Evolutionary conservation across 2,797 vertebrate species (phyloP).

Genomic region (Chaetodon trifasciatus): DNA sequence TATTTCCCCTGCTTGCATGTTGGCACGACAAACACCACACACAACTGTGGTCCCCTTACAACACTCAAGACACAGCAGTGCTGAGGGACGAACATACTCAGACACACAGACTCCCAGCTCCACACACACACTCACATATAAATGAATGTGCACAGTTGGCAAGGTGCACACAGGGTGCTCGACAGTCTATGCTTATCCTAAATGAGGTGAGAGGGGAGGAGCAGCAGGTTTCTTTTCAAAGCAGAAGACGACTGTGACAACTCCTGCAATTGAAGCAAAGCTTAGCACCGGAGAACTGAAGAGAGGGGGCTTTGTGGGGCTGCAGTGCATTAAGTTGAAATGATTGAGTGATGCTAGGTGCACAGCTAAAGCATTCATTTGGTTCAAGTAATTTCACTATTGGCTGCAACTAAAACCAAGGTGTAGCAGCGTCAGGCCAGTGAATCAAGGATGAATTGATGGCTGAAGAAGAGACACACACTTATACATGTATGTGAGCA

Average conservation of each 20-base stretch:
- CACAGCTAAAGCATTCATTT: conserved; percentile 49
- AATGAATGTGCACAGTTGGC: conserved; percentile 5
- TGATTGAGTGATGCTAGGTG: conserved; percentile 55
- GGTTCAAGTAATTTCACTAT: conserved; percentile 57
- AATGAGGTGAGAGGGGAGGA: conserved; percentile 69
- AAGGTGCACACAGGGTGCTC: conserved; percentile 18
- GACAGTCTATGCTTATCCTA: conserved; percentile 41
- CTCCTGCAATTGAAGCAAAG: conserved; percentile 39
- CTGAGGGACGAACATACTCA: conserved; percentile 17
- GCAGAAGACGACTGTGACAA: conserved; percentile 41
- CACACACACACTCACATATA: conserved; percentile 7
- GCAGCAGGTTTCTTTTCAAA: conserved; percentile 62
- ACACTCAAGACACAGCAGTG: not conserved
- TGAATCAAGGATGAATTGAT: conserved; percentile 71
- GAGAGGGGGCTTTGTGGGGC: conserved; percentile 39
- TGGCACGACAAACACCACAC: conserved; percentile 40
- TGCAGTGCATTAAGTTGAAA: conserved; percentile 51
- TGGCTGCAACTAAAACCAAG: conserved; percentile 65
- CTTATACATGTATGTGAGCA: conserved; percentile 18
- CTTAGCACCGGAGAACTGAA: conserved; percentile 50
- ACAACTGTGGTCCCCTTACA: conserved; percentile 45
- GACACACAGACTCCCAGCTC: conserved; percentile 1
- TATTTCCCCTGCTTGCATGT: conserved; percentile 13
- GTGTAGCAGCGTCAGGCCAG: conserved; percentile 52
- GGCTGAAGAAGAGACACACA: conserved; percentile 4